Evolutionary conservation across 2,888 invertebrate species (phyloP), one percentile per base, ranked within the genome.

Genomic region (Sthenelais limicola): DNA sequence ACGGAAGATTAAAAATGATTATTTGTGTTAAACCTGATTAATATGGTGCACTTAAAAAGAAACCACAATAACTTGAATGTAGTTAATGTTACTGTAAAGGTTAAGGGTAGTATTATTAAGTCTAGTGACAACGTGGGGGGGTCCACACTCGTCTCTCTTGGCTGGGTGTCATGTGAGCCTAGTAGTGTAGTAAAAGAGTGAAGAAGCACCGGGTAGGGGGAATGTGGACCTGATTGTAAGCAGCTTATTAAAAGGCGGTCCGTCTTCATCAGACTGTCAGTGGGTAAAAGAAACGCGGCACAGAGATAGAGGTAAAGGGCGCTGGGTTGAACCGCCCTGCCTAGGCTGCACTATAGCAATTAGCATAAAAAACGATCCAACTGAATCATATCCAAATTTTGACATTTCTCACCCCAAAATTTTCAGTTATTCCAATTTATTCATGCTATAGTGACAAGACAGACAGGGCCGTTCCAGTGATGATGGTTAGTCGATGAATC

Each of bases 401-500:
- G n/a, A n/a, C n/a, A n/a, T n/a, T n/a, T n/a, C n/a, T n/a, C n/a
- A n/a, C n/a, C n/a, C n/a, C n/a, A n/a, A n/a, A n/a, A n/a, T n/a
- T n/a, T n/a, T n/a, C n/a, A n/a, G n/a, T n/a, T n/a, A n/a, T n/a
- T n/a, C n/a, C n/a, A n/a, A n/a, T n/a, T n/a, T n/a, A n/a, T n/a
- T n/a, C n/a, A n/a, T n/a, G n/a, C n/a, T n/a, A n/a, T n/a, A n/a
- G n/a, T n/a, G n/a, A n/a, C n/a, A n/a, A n/a, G n/a, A n/a, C n/a
- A n/a, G n/a, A n/a, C n/a, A n/a, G n/a, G n/a, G n/a, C n/a, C n/a
- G n/a, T n/a, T n/a, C n/a, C n/a, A n/a, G n/a, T n/a, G n/a, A n/a
- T n/a, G n/a, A n/a, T n/a, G 35, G 73, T 73, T 73, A 73, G 73
- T 73, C 21, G n/a, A 73, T 68, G 73, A 73, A 73, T 73, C 73